These are phyloP conservation scores for Mormyrus proboscirostris DNA, from an alignment of 2,797 vertebrate genomes.

Conservation along the genomic window DNA sequence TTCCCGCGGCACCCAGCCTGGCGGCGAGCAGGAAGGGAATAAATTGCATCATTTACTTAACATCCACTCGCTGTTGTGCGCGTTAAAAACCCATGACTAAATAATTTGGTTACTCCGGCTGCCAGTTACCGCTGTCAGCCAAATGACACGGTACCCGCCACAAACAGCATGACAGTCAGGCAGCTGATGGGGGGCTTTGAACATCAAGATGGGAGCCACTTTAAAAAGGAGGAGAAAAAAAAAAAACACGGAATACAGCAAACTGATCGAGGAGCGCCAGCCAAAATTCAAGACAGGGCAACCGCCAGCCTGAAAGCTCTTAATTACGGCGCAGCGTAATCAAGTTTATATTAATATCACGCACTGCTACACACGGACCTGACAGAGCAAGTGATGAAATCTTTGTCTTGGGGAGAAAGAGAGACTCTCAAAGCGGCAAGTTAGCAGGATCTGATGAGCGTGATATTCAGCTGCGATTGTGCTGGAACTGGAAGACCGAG, in stretches of 20 bases:
- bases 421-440: neutral
- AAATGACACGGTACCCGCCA: conserved; percentile 60
- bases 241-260: conserved; percentile 26
- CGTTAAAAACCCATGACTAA: conserved; percentile 93
- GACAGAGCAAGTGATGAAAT: neutral
- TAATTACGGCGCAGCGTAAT: neutral
- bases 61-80: conserved; percentile 82
- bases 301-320: neutral
- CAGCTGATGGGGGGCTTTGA: conserved; percentile 41
- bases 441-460: neutral
- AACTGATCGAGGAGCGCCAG: conserved; percentile 38
- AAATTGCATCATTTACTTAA: conserved; percentile 98
- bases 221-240: neutral
- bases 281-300: neutral
- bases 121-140: conserved; percentile 77
- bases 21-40: conserved; percentile 85
- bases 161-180: conserved; percentile 49
- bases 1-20: conserved; percentile 84
- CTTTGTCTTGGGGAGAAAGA: neutral
- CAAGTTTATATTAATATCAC: neutral
- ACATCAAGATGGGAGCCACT: conserved; percentile 44
- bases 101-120: conserved; percentile 83
- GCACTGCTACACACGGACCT: neutral
- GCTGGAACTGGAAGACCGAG: neutral
- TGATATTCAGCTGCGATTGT: neutral